phyloP scores from a whole-genome alignment of 2,113 vertebrate genomes.

The Poeciliopsis prolifica region DNA sequence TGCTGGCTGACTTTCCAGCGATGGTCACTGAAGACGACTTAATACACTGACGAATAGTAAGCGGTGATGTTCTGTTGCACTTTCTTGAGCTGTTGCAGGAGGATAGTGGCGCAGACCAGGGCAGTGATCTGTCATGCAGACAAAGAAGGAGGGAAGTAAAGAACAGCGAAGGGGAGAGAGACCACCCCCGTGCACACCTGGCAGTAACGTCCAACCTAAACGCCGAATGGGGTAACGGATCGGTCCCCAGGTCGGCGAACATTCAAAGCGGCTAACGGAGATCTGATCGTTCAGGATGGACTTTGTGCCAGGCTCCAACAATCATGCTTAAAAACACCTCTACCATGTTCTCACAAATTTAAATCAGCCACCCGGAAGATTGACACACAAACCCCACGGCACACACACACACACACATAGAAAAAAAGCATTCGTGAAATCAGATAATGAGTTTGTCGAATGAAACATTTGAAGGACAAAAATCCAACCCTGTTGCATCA shows the following conservation, averaged over 20 bases:
- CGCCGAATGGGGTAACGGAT: too few relatives aligned
- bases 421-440: not conserved
- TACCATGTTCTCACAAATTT: not conserved
- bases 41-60: constrained; percentile 53
- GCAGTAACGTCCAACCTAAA: not conserved
- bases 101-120: constrained; percentile 48
- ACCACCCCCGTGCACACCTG: not conserved
- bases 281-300: not conserved
- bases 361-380: not conserved
- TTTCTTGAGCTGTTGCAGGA: constrained; percentile 53
- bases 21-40: constrained; percentile 8
- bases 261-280: not conserved
- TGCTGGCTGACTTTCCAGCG: constrained; percentile 6
- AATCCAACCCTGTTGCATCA: constrained; percentile 21
- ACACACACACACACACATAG: not conserved
- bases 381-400: too few relatives aligned
- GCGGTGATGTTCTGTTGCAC: not conserved
- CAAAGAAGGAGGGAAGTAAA: constrained; percentile 40
- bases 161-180: constrained; percentile 20
- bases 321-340: too few relatives aligned
- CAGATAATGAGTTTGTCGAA: not conserved
- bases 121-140: constrained; percentile 51
- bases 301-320: not conserved
- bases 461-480: not conserved
- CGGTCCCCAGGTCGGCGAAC: not conserved